These are phyloP conservation scores for Gastracanthus pulcherrimus DNA, from an alignment of 2,888 invertebrate genomes.

Conservation along the genomic window DNA sequence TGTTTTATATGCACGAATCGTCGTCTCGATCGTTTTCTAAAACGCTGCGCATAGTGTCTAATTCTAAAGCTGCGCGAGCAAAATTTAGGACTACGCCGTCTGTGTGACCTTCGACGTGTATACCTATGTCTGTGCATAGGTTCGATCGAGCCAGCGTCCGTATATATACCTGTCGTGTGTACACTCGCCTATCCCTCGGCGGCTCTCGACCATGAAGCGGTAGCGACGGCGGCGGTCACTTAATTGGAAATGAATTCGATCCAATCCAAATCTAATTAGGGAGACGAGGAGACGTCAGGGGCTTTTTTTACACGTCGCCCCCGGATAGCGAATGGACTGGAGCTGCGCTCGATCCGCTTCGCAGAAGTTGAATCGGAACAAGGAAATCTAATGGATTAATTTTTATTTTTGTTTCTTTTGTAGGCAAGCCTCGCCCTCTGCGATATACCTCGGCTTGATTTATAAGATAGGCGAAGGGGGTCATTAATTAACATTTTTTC, in stretches of 20 bases:
- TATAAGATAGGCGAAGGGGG: background rate
- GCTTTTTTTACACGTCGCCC: constrained; percentile 13
- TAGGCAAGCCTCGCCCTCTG: background rate
- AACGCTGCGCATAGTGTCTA: constrained; percentile 6
- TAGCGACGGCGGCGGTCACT: constrained; percentile 53
- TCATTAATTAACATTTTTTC: constrained; percentile 36
- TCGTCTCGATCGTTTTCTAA: constrained; percentile 14
- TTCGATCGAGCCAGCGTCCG: background rate
- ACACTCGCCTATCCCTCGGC: background rate
- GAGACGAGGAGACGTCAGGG: constrained; percentile 49
- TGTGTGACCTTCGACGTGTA: background rate
- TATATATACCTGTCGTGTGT: background rate
- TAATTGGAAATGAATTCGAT: constrained; percentile 71
- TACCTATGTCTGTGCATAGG: background rate
- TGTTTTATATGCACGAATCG: background rate
- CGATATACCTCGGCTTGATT: constrained; percentile 27
- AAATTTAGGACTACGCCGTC: background rate
- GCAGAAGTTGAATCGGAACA: constrained; percentile 49
- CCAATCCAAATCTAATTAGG: constrained; percentile 70
- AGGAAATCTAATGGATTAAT: constrained; percentile 54
- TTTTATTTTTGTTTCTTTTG: constrained; percentile 39
- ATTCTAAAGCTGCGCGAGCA: constrained; percentile 1
- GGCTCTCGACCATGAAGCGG: too few species aligned
- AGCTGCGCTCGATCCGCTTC: constrained; percentile 53
- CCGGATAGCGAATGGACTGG: background rate